Base-by-base conservation (phyloP, 2,113 vertebrate species). In the Condylura cristata region DNA sequence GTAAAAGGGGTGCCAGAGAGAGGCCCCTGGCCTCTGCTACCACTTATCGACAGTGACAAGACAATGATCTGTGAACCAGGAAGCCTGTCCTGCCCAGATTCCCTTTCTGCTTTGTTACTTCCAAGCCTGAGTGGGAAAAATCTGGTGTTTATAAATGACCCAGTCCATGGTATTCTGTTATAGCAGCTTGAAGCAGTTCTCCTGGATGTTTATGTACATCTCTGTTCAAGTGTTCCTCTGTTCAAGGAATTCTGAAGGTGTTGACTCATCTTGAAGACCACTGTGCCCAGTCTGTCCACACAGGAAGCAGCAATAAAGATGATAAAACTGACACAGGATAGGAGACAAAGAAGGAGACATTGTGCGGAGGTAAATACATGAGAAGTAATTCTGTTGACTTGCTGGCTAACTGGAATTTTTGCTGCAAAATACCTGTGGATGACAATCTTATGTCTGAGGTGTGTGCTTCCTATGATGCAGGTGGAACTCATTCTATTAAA, bases 191-290 rank as follows among this genome's bases (percentile, higher is more conserved):
- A 51, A 32, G 32, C 34, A 4, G 9, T 5, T 18, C 26, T 74
- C 30, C 28, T 26, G 32, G 37, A 34, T 2, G 39, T 24, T 24
- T 13, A 10, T 39, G 9, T 10, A 20, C 2, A 1, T 53, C 28
- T 74, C 5, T 28, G 11, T 66, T 13, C 9, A 18, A 24, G 1
- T 1, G 34, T n/a, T n/a, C n/a, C n/a, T n/a, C n/a, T n/a, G n/a
- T n/a, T n/a, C 22, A 37, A 58, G 66, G 32, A 63, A 39, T 9
- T 60, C 84, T 11, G 9, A 51, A 20, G 3, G 37, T 11, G 30
- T 1, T 2, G 1, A 20, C n/a, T 16, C 13, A 4, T 9, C 71
- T 24, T 11, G 4, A 51, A 20, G 48, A 37, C 12, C 11, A 6
- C 3, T 16, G 53, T 22, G 71, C 37, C 68, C 84, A 34, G 9